Evolutionary conservation across 1,140 invertebrate genomes (phyloP).

Genomic region (Tetramorium parvispinum): DNA sequence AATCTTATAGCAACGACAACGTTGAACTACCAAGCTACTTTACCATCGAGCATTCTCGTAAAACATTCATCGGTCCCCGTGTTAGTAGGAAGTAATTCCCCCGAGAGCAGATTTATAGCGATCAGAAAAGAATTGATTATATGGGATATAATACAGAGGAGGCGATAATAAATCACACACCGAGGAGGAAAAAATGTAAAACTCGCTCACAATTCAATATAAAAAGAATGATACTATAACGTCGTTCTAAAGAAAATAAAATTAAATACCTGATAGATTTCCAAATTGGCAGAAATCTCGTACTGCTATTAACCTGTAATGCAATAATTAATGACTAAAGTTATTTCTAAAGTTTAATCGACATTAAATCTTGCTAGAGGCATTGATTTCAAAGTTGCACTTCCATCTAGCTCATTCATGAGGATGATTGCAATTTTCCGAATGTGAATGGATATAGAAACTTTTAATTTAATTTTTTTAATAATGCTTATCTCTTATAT

Average conservation of each 20-base stretch:
- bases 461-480: background rate
- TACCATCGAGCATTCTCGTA: slow-evolving; percentile 17
- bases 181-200: background rate
- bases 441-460: slow-evolving; percentile 11
- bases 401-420: background rate
- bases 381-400: background rate
- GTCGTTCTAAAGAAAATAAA: background rate
- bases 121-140: slow-evolving; percentile 28
- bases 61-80: slow-evolving; percentile 23
- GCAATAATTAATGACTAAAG: background rate
- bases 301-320: background rate
- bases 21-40: slow-evolving; percentile 39
- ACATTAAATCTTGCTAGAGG: background rate
- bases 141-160: background rate
- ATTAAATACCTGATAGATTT: background rate
- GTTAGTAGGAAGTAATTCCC: slow-evolving; percentile 20
- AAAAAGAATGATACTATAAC: background rate
- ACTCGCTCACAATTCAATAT: background rate
- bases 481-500: background rate
- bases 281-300: background rate
- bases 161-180: background rate
- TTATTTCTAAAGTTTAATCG: background rate
- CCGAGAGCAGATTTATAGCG: slow-evolving; percentile 12
- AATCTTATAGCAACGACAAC: slow-evolving; percentile 7
- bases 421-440: background rate